A percentile compares a stretch with the other conserved stretches of the same genome.
phyloP scores from a whole-genome alignment of 1,140 invertebrate species.

The Orchestia grillus region DNA sequence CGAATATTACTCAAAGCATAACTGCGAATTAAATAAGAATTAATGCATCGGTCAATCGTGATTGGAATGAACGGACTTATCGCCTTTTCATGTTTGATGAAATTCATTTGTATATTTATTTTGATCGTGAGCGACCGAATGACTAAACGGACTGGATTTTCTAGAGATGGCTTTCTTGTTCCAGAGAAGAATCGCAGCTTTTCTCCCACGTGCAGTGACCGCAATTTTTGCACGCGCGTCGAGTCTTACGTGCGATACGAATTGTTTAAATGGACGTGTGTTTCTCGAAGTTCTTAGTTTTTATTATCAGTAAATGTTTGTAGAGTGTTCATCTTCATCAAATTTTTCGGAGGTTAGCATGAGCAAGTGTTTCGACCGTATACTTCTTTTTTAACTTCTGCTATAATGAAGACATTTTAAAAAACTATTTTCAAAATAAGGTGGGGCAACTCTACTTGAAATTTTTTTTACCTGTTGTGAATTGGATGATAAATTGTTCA shows the following conservation, averaged over 20 bases:
- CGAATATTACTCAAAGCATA: too few relatives aligned
- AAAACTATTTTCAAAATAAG: not conserved
- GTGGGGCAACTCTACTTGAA: not conserved
- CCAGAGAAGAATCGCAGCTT: not conserved
- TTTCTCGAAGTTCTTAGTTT: not conserved
- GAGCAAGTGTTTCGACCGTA: not conserved
- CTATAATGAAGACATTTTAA: not conserved
- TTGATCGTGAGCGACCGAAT: not conserved
- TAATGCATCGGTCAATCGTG: not conserved
- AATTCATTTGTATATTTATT: not conserved
- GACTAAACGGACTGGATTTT: not conserved
- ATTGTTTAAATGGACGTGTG: not conserved
- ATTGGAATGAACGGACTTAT: not conserved
- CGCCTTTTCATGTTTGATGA: not conserved
- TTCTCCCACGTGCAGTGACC: not conserved
- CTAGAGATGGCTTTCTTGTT: not conserved
- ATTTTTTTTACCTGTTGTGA: not conserved
- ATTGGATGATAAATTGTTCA: not conserved
- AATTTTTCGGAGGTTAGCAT: not conserved
- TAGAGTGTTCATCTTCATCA: not conserved
- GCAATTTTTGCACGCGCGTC: not conserved
- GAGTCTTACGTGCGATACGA: not conserved
- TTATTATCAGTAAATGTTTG: not conserved
- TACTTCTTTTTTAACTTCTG: not conserved
- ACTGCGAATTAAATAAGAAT: not conserved